Conservation (phyloP, 1,140 invertebrate genomes). For the Yoshiicerus persimilis region DNA sequence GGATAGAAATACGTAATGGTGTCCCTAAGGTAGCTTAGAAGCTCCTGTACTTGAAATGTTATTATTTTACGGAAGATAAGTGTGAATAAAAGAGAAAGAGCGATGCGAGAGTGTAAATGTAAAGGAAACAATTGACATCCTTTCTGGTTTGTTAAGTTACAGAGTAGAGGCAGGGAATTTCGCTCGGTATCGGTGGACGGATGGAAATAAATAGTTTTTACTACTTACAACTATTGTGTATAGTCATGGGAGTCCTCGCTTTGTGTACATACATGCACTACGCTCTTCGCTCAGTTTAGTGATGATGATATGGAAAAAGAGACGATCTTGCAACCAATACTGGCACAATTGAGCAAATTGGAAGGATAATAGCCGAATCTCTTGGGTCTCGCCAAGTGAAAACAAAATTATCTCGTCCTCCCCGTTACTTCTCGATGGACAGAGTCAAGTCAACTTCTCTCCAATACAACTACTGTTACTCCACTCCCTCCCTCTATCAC, state of each 20-base stretch:
- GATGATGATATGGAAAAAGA: conserved; percentile 14
- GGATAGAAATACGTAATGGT: no score
- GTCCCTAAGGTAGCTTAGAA: neutral
- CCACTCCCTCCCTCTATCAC: neutral
- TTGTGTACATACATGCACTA: neutral
- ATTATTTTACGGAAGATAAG: neutral
- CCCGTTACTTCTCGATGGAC: neutral
- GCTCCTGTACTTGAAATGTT: neutral
- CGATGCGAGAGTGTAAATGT: neutral
- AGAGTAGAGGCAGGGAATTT: neutral
- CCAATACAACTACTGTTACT: neutral
- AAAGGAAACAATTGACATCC: conserved; percentile 8
- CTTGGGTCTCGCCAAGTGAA: conserved; percentile 44
- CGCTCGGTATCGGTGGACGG: neutral
- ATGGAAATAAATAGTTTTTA: neutral
- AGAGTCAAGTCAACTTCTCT: neutral
- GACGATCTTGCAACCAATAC: neutral
- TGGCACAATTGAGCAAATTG: conserved; percentile 45
- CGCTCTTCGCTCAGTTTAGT: neutral
- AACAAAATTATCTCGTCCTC: conserved; percentile 39
- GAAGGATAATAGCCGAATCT: conserved; percentile 48
- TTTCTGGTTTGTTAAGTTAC: neutral
- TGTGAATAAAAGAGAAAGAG: conserved; percentile 7
- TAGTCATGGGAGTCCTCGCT: neutral
- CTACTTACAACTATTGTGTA: neutral